phyloP scores from a whole-genome alignment of 2,888 invertebrate species.

The Hydropsyche betteni region DNA sequence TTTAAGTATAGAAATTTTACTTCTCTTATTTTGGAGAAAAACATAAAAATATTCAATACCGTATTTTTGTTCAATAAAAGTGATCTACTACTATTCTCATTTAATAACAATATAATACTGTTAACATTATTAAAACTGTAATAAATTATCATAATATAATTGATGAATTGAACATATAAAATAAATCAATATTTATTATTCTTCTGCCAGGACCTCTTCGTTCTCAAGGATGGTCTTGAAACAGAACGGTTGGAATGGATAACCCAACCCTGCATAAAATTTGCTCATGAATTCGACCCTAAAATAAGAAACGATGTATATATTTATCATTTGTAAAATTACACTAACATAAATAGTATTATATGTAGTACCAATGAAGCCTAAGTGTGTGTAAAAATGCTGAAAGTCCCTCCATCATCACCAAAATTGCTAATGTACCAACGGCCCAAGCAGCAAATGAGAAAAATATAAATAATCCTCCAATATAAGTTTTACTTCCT shows the following conservation, averaged over 20 bases:
- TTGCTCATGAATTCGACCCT: constrained; percentile 98
- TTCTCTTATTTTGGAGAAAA: too few species aligned
- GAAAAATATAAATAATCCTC: constrained; percentile 78
- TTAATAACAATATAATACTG: constrained; percentile 22
- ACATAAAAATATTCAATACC: background rate
- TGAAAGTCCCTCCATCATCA: constrained; percentile 98
- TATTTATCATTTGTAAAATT: background rate
- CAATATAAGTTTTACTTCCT: constrained; percentile 72
- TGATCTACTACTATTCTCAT: background rate
- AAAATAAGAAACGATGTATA: constrained; percentile 49
- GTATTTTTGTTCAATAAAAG: constrained; percentile 11
- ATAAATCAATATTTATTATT: constrained; percentile 24
- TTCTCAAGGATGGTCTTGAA: constrained; percentile 78
- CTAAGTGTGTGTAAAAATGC: constrained; percentile 98
- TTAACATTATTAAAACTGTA: background rate
- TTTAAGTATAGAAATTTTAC: too few species aligned
- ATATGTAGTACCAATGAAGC: constrained; percentile 83
- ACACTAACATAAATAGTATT: background rate
- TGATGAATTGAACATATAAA: background rate
- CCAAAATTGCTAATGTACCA: constrained; percentile 92
- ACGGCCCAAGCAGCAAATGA: constrained; percentile 91
- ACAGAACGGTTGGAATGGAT: constrained; percentile 85
- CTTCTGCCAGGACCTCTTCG: constrained; percentile 63
- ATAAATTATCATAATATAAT: constrained; percentile 18
- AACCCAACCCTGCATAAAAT: constrained; percentile 85